Evolutionary conservation across 2,797 vertebrate species (phyloP), one percentile per base, ranked within the genome.

Genomic region (Acanthis flammea): DNA sequence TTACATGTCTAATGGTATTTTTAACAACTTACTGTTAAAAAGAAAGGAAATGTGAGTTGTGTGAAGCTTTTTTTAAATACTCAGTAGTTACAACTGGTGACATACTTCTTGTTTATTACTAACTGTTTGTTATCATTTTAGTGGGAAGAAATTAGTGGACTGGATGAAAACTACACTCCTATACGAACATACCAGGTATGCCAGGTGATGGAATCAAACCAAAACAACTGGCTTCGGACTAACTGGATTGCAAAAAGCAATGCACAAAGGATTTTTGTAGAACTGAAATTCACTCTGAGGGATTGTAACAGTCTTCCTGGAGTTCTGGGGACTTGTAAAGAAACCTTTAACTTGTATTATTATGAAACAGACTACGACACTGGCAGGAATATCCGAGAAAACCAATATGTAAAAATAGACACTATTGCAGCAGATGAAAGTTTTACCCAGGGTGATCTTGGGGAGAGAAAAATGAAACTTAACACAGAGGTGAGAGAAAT

Each of bases 201-300:
- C 98, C 98, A 99, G 97, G 99, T 99, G 96, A 99, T 99, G 99
- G 99, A 99, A 97, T 99, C 99, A 98, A 99, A 99, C 98, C 99
- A 99, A 97, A 99, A 99, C 97, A 99, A 99, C 98, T 99, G 99
- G 99, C 99, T 99, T 97, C 98, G 99, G 98, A 99, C 99, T 99
- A 99, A 99, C 99, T 99, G 99, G 99, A 99, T 99, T 97, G 98
- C 99, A 93, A 99, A 99, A 98, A 98, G 99, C 94, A 98, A 99
- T 96, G 99, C 99, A 97, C 99, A 99, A 98, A 99, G 99, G 98
- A 99, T 99, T 98, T 99, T 99, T 99, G 99, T 99, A 97, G 99
- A 99, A 97, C 98, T 99, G 97, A 99, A 99, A 98, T 99, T 99
- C 98, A 99, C 99, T 96, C 97, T 99, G 98, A 99, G 99, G 99